A percentile compares a stretch with the other conserved stretches of the same genome.
phyloP scores from a whole-genome alignment of 2,797 vertebrate species.

The Apogon talboti region DNA sequence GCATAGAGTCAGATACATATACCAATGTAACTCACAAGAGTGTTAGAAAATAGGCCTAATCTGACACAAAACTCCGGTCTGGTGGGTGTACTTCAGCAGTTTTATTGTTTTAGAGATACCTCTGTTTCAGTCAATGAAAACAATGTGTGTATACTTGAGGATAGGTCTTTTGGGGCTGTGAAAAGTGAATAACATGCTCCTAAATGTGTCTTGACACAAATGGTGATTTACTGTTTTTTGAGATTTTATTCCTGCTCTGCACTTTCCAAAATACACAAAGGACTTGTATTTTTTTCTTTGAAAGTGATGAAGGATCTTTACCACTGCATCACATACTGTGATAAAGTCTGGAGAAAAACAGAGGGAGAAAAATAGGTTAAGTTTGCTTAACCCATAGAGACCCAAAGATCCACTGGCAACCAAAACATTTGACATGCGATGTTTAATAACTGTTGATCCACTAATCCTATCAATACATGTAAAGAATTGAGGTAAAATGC shows the following conservation, averaged over 20 bases:
- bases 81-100: not conserved
- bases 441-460: no score
- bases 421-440: no score
- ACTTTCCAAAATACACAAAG: constrained; percentile 15
- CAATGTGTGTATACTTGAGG: no score
- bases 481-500: no score
- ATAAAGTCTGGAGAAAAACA: constrained; percentile 21
- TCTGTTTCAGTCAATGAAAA: no score
- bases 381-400: constrained; percentile 8
- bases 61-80: constrained; percentile 2
- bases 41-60: no score
- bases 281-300: constrained; percentile 9
- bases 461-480: no score
- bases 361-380: not conserved
- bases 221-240: not conserved
- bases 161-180: not conserved
- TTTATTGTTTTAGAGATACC: no score
- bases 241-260: not conserved
- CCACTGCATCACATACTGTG: not conserved
- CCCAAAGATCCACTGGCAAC: no score
- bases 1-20: no score
- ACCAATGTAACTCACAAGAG: no score
- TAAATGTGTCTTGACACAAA: constrained; percentile 14
- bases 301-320: not conserved
- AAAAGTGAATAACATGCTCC: constrained; percentile 7